Percentiles rank a stretch among this genome's conserved stretches.
Evolutionary conservation across 1,140 invertebrate species (phyloP).

Genomic region (Reticulitermes speratus): DNA sequence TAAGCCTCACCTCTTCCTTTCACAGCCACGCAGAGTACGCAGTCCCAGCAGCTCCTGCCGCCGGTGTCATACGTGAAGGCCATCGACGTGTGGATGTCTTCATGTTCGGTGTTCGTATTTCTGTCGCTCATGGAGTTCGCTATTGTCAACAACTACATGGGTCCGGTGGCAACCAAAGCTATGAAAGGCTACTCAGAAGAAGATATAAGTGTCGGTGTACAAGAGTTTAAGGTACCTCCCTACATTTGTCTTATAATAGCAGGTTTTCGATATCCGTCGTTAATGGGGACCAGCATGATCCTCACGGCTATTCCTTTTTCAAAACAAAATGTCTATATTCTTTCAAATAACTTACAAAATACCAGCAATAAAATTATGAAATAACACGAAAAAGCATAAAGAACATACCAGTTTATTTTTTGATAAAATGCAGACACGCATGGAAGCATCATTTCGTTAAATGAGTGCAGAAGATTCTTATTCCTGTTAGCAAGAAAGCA

Average conservation of each 20-base stretch:
- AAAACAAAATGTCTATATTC: no score
- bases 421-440: no score
- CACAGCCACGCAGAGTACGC: slow-evolving; percentile 83
- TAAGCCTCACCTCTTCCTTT: slow-evolving; percentile 33
- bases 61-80: slow-evolving; percentile 90
- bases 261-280: no score
- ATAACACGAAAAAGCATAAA: no score
- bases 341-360: no score
- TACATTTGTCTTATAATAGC: neutral
- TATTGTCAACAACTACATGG: slow-evolving; percentile 90
- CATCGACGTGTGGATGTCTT: slow-evolving; percentile 92
- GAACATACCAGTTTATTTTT: no score
- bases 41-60: slow-evolving; percentile 85
- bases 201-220: slow-evolving; percentile 69
- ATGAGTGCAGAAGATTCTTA: no score
- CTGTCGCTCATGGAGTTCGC: slow-evolving; percentile 91
- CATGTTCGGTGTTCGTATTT: slow-evolving; percentile 89
- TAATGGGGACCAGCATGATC: no score
- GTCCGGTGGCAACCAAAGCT: slow-evolving; percentile 78
- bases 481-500: no score
- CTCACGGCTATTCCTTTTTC: no score
- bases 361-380: no score
- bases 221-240: slow-evolving; percentile 68
- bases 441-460: no score
- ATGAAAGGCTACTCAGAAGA: slow-evolving; percentile 90